Conservation (phyloP, 2,888 invertebrate genomes). For the Zaprionus lineosus region DNA sequence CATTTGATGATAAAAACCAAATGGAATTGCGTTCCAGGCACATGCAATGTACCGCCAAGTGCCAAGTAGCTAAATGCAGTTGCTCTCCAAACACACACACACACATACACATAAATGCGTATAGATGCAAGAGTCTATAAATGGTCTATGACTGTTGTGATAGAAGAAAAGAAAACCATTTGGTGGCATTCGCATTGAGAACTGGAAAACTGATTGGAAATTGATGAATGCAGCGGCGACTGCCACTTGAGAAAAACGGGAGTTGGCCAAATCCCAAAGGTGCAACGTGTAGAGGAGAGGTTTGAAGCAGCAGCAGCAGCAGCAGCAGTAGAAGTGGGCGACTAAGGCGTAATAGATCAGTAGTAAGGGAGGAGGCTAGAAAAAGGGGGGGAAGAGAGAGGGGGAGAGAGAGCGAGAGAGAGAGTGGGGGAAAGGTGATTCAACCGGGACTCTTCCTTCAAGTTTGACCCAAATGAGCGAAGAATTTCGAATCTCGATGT, state of each 20-base stretch:
- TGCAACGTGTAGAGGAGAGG: no score
- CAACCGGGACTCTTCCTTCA: no score
- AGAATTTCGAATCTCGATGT: conserved; percentile 7
- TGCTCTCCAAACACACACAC: no score
- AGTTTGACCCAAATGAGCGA: conserved; percentile 39
- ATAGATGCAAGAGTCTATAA: conserved; percentile 9
- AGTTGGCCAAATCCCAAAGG: conserved; percentile 29
- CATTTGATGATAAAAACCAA: conserved; percentile 43
- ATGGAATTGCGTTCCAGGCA: conserved; percentile 45
- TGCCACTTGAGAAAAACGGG: conserved; percentile 10
- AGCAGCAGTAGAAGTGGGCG: no score
- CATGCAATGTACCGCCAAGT: conserved; percentile 4
- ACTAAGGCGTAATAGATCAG: not conserved
- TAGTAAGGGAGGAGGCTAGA: no score
- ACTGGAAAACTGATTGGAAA: conserved; percentile 46
- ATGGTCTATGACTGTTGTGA: conserved; percentile 20
- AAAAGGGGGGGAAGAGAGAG: no score
- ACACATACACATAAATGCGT: conserved; percentile 18
- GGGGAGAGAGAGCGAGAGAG: no score
- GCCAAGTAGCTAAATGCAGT: conserved; percentile 5
- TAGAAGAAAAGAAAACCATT: conserved; percentile 32
- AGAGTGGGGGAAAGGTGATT: no score
- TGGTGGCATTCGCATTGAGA: conserved; percentile 28
- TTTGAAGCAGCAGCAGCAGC: no score
- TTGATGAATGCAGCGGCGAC: conserved; percentile 48